These are phyloP conservation scores for Graphium colonna DNA, from an alignment of 2,888 invertebrate genomes.

Conservation along the genomic window DNA sequence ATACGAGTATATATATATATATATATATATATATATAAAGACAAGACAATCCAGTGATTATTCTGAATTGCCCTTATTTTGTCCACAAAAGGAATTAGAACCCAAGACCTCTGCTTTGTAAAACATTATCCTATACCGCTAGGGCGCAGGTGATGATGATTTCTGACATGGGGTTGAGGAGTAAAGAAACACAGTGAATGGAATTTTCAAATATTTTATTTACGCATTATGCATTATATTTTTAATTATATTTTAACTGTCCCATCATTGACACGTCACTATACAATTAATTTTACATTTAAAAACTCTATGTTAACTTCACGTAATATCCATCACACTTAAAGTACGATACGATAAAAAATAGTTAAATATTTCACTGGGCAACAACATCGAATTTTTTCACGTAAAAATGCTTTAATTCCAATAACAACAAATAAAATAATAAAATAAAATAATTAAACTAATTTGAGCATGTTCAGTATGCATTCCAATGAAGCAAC, in stretches of 20 bases:
- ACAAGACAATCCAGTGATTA: no score
- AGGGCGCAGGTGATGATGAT: no score
- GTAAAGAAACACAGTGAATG: conserved; percentile 29
- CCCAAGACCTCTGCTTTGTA: no score
- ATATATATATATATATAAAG: no score
- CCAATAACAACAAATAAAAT: conserved; percentile 3
- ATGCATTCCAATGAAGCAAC: not conserved
- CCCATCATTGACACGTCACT: conserved; percentile 37
- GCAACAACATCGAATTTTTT: conserved; percentile 6
- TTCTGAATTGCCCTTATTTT: no score
- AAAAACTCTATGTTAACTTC: conserved; percentile 35
- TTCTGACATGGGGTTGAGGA: no score
- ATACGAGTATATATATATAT: no score
- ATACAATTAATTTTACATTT: conserved; percentile 42
- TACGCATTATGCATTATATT: conserved; percentile 47
- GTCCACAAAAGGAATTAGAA: no score
- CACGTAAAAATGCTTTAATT: not conserved
- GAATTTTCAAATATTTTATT: conserved; percentile 53
- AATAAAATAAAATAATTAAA: conserved; percentile 4
- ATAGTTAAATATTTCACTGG: conserved; percentile 7
- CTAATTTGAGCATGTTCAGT: conserved; percentile 12
- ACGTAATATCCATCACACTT: conserved; percentile 41
- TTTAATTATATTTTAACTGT: conserved; percentile 41
- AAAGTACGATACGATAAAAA: conserved; percentile 29
- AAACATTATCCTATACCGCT: no score